Base-by-base conservation (phyloP, 2,113 vertebrate genomes). In the Pitta sordida region DNA sequence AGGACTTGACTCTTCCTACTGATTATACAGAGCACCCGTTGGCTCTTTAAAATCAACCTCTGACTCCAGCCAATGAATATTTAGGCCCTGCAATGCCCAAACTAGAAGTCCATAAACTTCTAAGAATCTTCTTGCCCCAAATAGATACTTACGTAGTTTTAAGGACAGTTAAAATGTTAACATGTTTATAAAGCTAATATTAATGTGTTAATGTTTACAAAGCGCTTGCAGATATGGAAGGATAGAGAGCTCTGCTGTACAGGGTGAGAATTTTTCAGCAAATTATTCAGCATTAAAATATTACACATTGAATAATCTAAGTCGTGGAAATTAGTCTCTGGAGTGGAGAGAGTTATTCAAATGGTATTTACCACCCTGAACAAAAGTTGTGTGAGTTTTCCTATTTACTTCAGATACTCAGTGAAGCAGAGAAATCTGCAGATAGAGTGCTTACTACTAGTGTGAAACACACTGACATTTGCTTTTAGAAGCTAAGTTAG, bases 401-500 rank as follows among this genome's bases (percentile, higher is more conserved):
- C 36, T 77, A 8, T 92, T 96, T 87, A 39, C 9, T 84, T 93
- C 43, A 41, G 64, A 41, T 39, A 53, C 11, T 82, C 29, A 23
- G 37, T 15, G 4, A 73, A 73, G 58, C 49, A 81, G 53, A 85
- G 79, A 52, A 86, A 67, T 60, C 34, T 65, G 58, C 70, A 87
- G n/a, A 39, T 32, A 27, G 58, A 68, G 53, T 46, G 53, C 89
- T 90, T 83, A 74, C 70, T 89, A 79, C 53, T 44, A 8, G 27
- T 67, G 22, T 59, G 49, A 76, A 90, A 88, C 53, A 76, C 26
- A 68, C 55, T 77, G 44, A 85, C 30, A 58, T 56, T 82, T 83
- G 43, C 59, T 91, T 95, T 95, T 83, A 80, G 67, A 77, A 93
- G 62, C 41, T 37, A 29, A 77, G 34, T 77, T 83, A 92, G 76